These are phyloP conservation scores for Tribolium freemani DNA, from an alignment of 2,888 invertebrate species.

Conservation along the genomic window DNA sequence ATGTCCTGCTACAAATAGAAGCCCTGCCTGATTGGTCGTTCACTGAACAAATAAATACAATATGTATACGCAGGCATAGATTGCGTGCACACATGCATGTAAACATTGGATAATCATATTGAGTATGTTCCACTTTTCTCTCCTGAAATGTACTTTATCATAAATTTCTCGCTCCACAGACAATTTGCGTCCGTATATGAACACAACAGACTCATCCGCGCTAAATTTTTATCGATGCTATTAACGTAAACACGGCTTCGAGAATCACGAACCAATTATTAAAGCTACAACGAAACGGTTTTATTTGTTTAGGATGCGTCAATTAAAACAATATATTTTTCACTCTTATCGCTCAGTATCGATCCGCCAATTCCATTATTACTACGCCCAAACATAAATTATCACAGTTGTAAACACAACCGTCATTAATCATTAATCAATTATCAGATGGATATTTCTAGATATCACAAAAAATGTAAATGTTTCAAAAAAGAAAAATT, in stretches of 20 bases:
- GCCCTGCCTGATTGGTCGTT: conserved; percentile 47
- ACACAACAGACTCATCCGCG: conserved; percentile 1
- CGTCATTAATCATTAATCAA: conserved; percentile 4
- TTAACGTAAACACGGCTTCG: conserved; percentile 20
- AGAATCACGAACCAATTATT: conserved; percentile 39
- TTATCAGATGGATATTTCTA: background rate
- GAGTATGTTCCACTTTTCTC: conserved; percentile 42
- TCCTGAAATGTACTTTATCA: conserved; percentile 34
- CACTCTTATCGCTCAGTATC: conserved; percentile 17
- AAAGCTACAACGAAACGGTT: conserved; percentile 8
- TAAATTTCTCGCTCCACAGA: conserved; percentile 24
- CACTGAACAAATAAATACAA: conserved; percentile 50
- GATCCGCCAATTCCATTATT: background rate
- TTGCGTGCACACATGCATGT: conserved; percentile 51
- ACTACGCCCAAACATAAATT: conserved; percentile 7
- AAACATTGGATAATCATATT: conserved; percentile 48
- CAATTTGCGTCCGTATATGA: background rate
- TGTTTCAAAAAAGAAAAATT: too few species aligned
- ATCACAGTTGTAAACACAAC: background rate
- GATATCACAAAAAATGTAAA: too few species aligned
- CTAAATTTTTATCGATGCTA: conserved; percentile 15
- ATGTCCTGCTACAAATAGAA: conserved; percentile 33
- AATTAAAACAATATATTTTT: conserved; percentile 32
- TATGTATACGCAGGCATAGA: conserved; percentile 42
- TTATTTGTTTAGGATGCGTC: conserved; percentile 30